Evolutionary conservation across 2,797 vertebrate genomes (phyloP), one percentile per base, ranked within the genome.

Genomic region (Gambelia wislizenii): DNA sequence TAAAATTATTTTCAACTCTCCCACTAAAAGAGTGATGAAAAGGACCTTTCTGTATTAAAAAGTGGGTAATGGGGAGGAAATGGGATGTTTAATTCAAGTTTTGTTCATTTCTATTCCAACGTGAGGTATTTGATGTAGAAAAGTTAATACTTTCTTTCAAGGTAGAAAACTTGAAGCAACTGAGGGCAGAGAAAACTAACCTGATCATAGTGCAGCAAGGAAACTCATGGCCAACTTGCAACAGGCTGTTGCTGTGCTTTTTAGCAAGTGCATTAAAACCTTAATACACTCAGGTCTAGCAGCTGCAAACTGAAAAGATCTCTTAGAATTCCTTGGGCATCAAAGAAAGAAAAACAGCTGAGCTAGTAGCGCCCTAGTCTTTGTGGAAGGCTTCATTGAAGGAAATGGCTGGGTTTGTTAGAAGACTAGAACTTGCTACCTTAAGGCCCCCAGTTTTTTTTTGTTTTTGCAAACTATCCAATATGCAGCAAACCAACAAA

Each of bases 51-150:
- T 93, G 74, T 86, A 76, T 89, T 67, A 83, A 82, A 83, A 76
- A 83, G 30, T 54, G n/a, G 64, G 78, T n/a, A 27, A 89, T 56
- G 14, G 86, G 87, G 88, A 77, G 69, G 87, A 92, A 52, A 49
- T 0, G 59, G 89, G 93, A 88, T 92, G 92, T 95, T 94, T 91
- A 1, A 85, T 97, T 97, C 96, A 97, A 97, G 96, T 97, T 96
- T 95, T 16, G 87, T 93, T 95, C 94, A 95, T 95, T 95, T 95
- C 92, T 96, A 92, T 94, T 96, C 95, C 93, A 86, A 94, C 94
- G 91, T 97, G 97, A 97, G 97, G 97, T 97, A 97, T 96, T 94
- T 87, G 90, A 92, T 96, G 93, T 94, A 94, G 96, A 95, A 96
- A 95, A 93, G 94, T 91, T 93, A 93, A 94, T 89, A 69, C 90